Evolutionary conservation across 92 coral and sea anemone genomes (phyloP).

Genomic region (Phenganax subtilis): DNA sequence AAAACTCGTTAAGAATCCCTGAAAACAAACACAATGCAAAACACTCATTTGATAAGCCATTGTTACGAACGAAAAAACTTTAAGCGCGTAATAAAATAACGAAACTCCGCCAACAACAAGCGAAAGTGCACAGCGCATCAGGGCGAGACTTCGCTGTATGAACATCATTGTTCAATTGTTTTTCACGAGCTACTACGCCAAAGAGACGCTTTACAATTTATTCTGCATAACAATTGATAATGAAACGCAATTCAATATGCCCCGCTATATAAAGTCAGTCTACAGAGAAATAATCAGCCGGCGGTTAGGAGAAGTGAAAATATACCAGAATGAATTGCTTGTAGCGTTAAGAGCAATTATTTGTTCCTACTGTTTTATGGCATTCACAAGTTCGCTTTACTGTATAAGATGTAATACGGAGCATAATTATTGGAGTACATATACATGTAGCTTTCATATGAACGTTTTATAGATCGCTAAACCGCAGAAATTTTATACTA

Average conservation of each 20-base stretch:
- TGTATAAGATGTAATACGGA: not conserved
- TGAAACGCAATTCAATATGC: conserved; percentile 4
- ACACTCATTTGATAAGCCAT: not conserved
- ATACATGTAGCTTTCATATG: not conserved
- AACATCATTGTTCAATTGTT: conserved; percentile 3
- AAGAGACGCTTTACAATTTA: not conserved
- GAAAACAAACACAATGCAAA: not conserved
- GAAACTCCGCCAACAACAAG: not conserved
- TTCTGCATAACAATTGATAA: conserved; percentile 30
- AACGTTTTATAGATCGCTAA: not conserved
- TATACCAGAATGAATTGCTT: conserved; percentile 1
- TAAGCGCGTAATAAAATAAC: too few species aligned
- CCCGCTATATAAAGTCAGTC: not conserved
- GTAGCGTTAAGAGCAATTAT: not conserved
- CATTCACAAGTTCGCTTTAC: conserved; percentile 7
- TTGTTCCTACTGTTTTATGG: not conserved
- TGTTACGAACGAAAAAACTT: not conserved
- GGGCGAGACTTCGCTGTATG: not conserved
- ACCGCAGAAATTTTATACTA: not conserved
- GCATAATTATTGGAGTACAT: not conserved
- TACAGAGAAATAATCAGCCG: conserved; percentile 1
- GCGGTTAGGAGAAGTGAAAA: conserved; percentile 23
- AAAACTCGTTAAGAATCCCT: not conserved
- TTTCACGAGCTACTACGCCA: not conserved
- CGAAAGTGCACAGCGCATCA: not conserved